Conservation (phyloP, 2,888 invertebrate genomes). For the Melieria picta region DNA sequence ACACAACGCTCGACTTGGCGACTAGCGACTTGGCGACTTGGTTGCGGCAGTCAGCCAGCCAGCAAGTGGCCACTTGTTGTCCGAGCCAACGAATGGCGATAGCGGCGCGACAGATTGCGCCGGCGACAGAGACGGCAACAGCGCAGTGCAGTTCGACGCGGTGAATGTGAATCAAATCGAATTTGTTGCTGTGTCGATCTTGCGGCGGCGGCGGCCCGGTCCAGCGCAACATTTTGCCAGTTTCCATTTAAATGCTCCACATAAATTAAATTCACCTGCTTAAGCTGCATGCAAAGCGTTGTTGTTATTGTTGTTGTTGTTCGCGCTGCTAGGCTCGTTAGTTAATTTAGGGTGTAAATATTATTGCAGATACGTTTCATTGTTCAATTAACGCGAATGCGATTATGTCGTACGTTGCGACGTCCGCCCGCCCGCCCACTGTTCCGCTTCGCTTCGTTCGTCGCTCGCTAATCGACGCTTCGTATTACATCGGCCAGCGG, state of each 20-base stretch:
- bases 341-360: conserved; percentile 59
- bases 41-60: background rate
- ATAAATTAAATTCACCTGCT: conserved; percentile 42
- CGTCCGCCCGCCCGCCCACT: conserved; percentile 3
- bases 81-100: background rate
- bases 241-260: conserved; percentile 36
- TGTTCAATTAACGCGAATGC: conserved; percentile 50
- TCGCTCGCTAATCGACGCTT: no score
- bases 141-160: no score
- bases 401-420: conserved; percentile 26
- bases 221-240: background rate
- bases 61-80: conserved; percentile 1
- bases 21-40: background rate
- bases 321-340: conserved; percentile 49
- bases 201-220: no score
- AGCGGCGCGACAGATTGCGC: no score
- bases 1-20: background rate
- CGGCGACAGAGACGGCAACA: no score
- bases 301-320: conserved; percentile 21
- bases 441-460: no score
- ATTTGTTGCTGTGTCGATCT: conserved; percentile 21
- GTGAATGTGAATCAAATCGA: background rate
- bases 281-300: conserved; percentile 33
- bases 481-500: no score
- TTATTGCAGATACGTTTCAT: conserved; percentile 53